phyloP scores from a whole-genome alignment of 1,140 invertebrate species.

The Lordiphosa mommai region DNA sequence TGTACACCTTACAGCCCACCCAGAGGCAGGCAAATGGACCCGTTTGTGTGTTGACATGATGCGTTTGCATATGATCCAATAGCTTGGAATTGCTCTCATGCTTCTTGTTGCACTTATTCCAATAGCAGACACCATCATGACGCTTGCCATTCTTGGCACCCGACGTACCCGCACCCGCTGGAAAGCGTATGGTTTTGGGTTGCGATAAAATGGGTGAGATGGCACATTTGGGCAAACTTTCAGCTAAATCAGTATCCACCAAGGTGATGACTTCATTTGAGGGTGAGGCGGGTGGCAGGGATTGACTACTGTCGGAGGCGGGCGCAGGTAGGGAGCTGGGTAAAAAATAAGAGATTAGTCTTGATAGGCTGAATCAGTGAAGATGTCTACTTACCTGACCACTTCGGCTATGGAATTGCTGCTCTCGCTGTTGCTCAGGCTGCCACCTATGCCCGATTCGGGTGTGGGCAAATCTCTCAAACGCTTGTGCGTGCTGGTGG shows the following conservation, averaged over 20 bases:
- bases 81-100: slow-evolving; percentile 89
- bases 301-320: slow-evolving; percentile 31
- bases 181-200: slow-evolving; percentile 89
- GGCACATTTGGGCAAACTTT: slow-evolving; percentile 71
- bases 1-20: slow-evolving; percentile 96
- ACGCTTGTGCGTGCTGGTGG: slow-evolving; percentile 52
- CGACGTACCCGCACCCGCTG: slow-evolving; percentile 80
- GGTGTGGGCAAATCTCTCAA: slow-evolving; percentile 57
- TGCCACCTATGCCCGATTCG: slow-evolving; percentile 74
- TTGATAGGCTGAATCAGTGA: not conserved
- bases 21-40: slow-evolving; percentile 94
- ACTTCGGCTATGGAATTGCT: slow-evolving; percentile 57
- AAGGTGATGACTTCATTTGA: slow-evolving; percentile 26
- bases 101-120: slow-evolving; percentile 90
- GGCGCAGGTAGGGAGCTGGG: slow-evolving; percentile 25
- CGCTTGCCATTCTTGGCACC: slow-evolving; percentile 75
- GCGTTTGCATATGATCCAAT: slow-evolving; percentile 93
- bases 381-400: slow-evolving; percentile 53
- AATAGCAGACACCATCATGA: slow-evolving; percentile 86
- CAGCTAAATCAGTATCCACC: slow-evolving; percentile 59
- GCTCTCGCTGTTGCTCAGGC: slow-evolving; percentile 73
- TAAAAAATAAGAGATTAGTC: not conserved
- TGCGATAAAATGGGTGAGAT: slow-evolving; percentile 87
- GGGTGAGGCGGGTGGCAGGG: slow-evolving; percentile 43
- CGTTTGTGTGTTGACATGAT: slow-evolving; percentile 92